A percentile compares a stretch with the other conserved stretches of the same genome.
Evolutionary conservation across 2,888 invertebrate species (phyloP).

Genomic region (Litoditis marina): DNA sequence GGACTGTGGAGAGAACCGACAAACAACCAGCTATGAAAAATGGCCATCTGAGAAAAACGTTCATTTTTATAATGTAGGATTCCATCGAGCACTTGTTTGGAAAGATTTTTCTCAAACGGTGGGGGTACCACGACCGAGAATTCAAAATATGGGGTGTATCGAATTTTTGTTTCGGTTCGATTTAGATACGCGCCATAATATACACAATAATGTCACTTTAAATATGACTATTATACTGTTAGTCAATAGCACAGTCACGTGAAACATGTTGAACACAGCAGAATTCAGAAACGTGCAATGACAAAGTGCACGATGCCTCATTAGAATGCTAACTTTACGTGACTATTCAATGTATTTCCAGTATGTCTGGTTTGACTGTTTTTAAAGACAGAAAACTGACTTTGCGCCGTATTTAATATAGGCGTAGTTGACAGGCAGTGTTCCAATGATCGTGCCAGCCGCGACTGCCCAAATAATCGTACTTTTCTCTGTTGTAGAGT

Average conservation of each 20-base stretch:
- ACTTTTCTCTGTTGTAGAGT: conserved; percentile 42
- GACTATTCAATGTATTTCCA: too few species aligned
- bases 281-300: too few species aligned
- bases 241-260: too few species aligned
- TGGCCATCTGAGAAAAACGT: conserved; percentile 24
- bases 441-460: conserved; percentile 48
- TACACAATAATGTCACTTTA: too few species aligned
- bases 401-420: conserved; percentile 49
- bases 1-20: conserved; percentile 31
- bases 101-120: too few species aligned
- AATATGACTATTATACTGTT: conserved; percentile 16
- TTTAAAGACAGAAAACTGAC: too few species aligned
- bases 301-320: too few species aligned
- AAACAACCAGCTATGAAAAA: conserved; percentile 44
- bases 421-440: conserved; percentile 48
- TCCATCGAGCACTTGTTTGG: too few species aligned
- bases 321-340: too few species aligned
- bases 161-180: not conserved
- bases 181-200: too few species aligned
- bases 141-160: not conserved
- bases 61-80: not conserved
- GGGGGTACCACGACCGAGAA: not conserved
- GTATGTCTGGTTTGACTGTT: too few species aligned
- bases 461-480: conserved; percentile 51
- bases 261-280: too few species aligned